Evolutionary conservation across 2,113 vertebrate species (phyloP).

Genomic region (Grus americana): DNA sequence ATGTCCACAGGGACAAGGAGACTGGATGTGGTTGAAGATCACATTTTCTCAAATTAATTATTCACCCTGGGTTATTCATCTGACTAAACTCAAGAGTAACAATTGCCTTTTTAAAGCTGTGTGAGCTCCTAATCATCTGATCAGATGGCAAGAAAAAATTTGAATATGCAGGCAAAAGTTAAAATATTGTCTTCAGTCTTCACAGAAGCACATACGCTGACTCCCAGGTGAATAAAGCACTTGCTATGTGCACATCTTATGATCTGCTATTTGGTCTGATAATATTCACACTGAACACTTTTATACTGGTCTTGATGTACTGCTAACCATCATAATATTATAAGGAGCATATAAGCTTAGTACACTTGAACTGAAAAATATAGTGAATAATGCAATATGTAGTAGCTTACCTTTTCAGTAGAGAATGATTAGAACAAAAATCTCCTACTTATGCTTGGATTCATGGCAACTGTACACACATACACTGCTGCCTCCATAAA

Average conservation of each 20-base stretch:
- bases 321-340: neutral
- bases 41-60: neutral
- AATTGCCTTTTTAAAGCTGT: neutral
- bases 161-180: neutral
- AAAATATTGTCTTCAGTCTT: neutral
- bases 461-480: neutral
- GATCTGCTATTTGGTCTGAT: neutral
- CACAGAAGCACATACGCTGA: neutral
- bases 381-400: neutral
- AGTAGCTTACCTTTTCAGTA: neutral
- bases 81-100: neutral
- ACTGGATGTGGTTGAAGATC: neutral
- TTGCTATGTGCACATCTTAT: neutral
- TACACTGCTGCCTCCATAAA: neutral
- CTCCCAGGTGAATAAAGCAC: neutral
- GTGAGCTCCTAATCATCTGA: neutral
- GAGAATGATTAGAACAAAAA: neutral
- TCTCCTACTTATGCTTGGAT: neutral
- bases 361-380: neutral
- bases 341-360: neutral
- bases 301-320: neutral
- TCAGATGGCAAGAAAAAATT: neutral
- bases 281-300: neutral
- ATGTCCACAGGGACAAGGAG: neutral
- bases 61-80: neutral